Evolutionary conservation across 1,140 invertebrate species (phyloP).

Genomic region (Hylyphantes graminicola): DNA sequence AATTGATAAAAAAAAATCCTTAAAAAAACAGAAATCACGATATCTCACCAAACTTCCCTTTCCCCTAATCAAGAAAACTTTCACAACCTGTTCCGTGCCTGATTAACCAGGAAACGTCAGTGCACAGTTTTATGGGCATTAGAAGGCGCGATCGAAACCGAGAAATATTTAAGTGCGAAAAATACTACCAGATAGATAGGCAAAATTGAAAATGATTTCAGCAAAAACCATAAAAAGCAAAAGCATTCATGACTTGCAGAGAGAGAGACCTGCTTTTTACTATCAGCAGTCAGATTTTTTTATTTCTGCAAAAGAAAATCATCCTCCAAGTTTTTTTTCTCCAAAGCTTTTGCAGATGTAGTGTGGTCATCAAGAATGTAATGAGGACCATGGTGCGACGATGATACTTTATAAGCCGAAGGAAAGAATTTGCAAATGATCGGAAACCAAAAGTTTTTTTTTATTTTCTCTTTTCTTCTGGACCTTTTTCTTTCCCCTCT

Average conservation of each 20-base stretch:
- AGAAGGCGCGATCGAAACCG: neutral
- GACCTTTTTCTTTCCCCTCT: neutral
- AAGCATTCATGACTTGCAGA: slow-evolving; percentile 25
- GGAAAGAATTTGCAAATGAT: slow-evolving; percentile 45
- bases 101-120: slow-evolving; percentile 32
- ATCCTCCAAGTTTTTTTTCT: neutral
- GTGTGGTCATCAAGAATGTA: slow-evolving; percentile 31
- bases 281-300: slow-evolving; percentile 45
- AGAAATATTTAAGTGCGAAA: slow-evolving; percentile 43
- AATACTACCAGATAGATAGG: slow-evolving; percentile 29
- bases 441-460: slow-evolving; percentile 16
- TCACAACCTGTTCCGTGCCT: slow-evolving; percentile 35
- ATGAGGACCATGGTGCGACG: slow-evolving; percentile 33
- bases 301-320: slow-evolving; percentile 30
- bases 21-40: neutral
- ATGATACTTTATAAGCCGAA: slow-evolving; percentile 41
- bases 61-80: slow-evolving; percentile 7
- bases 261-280: slow-evolving; percentile 15
- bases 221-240: slow-evolving; percentile 39
- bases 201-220: slow-evolving; percentile 50
- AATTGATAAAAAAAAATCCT: neutral
- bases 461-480: neutral
- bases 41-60: neutral
- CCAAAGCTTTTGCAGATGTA: neutral
- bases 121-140: slow-evolving; percentile 41